Conservation (phyloP, 2,888 invertebrate genomes). For the Lepidochrysops patricia region DNA sequence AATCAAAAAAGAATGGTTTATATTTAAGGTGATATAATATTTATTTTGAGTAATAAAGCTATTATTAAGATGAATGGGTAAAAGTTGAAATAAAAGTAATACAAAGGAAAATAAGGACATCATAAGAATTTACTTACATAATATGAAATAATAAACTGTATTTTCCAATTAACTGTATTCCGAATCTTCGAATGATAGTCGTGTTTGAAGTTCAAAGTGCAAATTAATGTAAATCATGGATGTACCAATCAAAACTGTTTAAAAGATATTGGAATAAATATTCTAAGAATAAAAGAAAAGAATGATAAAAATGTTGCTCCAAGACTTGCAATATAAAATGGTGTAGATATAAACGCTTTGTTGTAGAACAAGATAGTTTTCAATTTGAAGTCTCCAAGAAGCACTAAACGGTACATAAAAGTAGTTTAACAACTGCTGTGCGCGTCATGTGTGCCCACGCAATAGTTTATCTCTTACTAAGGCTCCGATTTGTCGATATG, state of each 20-base stretch:
- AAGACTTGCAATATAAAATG: not conserved
- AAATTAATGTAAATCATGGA: too few relatives aligned
- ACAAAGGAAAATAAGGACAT: not conserved
- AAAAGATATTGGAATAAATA: not conserved
- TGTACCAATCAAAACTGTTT: too few relatives aligned
- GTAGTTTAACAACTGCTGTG: slow-evolving; percentile 56
- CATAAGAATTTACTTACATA: not conserved
- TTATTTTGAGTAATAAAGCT: not conserved
- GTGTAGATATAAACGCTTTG: not conserved
- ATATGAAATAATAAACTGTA: too few relatives aligned
- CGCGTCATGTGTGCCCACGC: slow-evolving; percentile 56
- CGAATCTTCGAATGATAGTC: too few relatives aligned
- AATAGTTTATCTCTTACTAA: slow-evolving; percentile 54
- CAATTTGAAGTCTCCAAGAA: slow-evolving; percentile 19
- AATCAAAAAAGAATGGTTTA: slow-evolving; percentile 15
- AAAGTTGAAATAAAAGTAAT: not conserved
- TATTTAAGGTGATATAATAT: not conserved
- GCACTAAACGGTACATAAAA: slow-evolving; percentile 55
- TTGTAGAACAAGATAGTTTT: slow-evolving; percentile 27
- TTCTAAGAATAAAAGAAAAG: not conserved
- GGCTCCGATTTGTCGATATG: slow-evolving; percentile 56
- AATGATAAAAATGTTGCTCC: too few relatives aligned
- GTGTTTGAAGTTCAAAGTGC: too few relatives aligned
- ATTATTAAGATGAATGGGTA: not conserved
- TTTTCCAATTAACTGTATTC: too few relatives aligned